phyloP scores from a whole-genome alignment of 1,140 invertebrate species.

The Anoplolepis gracilipes region DNA sequence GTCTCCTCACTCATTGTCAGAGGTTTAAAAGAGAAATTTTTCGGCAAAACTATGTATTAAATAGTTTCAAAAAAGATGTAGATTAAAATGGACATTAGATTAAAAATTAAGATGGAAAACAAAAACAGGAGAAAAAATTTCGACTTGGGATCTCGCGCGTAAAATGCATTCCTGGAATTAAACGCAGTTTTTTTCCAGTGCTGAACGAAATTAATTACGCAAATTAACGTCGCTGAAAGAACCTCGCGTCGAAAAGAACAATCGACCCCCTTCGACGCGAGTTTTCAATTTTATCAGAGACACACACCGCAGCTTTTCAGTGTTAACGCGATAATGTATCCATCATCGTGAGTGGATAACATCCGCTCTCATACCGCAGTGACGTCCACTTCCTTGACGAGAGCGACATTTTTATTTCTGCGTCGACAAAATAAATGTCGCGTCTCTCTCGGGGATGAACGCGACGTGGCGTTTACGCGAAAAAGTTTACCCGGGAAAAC shows the following conservation, averaged over 20 bases:
- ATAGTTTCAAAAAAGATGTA: no score
- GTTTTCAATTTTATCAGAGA: constrained; percentile 9
- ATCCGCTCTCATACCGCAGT: not conserved
- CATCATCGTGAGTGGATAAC: constrained; percentile 21
- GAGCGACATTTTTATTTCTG: constrained; percentile 36
- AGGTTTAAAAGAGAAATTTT: no score
- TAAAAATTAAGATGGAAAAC: no score
- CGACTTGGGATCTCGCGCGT: not conserved
- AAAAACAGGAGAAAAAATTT: no score
- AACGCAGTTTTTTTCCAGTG: not conserved
- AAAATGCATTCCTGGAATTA: not conserved
- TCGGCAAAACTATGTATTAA: no score
- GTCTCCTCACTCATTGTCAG: no score
- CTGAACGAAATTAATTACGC: not conserved
- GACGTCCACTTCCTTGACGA: constrained; percentile 24
- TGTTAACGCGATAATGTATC: constrained; percentile 19
- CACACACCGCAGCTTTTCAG: not conserved
- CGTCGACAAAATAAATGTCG: constrained; percentile 40
- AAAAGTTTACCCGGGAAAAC: not conserved
- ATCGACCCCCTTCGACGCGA: not conserved
- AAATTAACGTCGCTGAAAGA: not conserved
- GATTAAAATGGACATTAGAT: no score
- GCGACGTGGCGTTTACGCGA: constrained; percentile 9
- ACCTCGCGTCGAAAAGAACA: not conserved
- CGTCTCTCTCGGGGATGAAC: not conserved